phyloP scores from a whole-genome alignment of 2,888 invertebrate genomes.

The Andricus quercusramuli region DNA sequence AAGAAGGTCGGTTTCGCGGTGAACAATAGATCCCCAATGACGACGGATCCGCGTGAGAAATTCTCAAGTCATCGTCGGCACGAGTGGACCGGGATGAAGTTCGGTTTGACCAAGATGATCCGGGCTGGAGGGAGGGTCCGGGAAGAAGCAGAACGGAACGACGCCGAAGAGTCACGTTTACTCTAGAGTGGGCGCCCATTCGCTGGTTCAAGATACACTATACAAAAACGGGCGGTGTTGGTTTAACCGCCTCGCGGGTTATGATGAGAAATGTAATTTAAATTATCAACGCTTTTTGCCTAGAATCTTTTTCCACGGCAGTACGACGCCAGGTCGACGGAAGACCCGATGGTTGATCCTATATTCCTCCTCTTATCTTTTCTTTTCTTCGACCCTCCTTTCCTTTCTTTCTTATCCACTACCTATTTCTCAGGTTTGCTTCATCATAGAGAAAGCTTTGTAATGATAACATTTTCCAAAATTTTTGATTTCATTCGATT shows the following conservation, averaged over 20 bases:
- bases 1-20: conserved; percentile 42
- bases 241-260: conserved; percentile 70
- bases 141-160: conserved; percentile 50
- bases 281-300: conserved; percentile 75
- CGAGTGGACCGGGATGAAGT: conserved; percentile 23
- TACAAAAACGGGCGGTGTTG: conserved; percentile 58
- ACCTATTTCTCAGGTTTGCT: no score
- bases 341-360: conserved; percentile 34
- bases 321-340: conserved; percentile 49
- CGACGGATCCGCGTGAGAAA: conserved; percentile 42
- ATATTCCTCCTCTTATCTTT: conserved; percentile 41
- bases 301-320: conserved; percentile 56
- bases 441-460: no score
- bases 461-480: no score
- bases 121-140: conserved; percentile 4
- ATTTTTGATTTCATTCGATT: no score
- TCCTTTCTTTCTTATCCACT: conserved; percentile 32
- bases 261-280: conserved; percentile 75
- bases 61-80: conserved; percentile 48
- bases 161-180: conserved; percentile 49
- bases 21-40: conserved; percentile 4
- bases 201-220: conserved; percentile 10
- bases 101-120: conserved; percentile 1
- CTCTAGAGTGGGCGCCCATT: conserved; percentile 48
- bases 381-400: not conserved